A percentile compares a stretch with the other conserved stretches of the same genome.
These are phyloP conservation scores for Ia io DNA, from an alignment of 2,113 vertebrate species.

Conservation along the genomic window DNA sequence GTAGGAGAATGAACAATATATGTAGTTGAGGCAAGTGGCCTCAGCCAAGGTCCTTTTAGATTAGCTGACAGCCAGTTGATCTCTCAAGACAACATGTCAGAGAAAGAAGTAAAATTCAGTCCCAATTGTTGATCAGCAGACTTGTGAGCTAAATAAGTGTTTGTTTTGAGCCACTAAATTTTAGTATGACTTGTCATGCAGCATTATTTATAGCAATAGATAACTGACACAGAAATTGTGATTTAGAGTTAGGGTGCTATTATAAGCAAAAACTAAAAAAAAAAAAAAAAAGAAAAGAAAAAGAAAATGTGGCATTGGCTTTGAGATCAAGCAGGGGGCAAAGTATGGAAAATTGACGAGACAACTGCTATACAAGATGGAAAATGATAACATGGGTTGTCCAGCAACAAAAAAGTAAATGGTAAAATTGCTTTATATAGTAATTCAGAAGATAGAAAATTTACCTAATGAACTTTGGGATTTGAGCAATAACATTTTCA, in stretches of 20 bases:
- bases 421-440: not conserved
- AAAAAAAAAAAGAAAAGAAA: not conserved
- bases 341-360: not conserved
- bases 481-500: not conserved
- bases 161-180: not conserved
- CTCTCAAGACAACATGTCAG: not conserved
- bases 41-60: not conserved
- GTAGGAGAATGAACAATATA: not conserved
- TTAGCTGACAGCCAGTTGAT: not conserved
- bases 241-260: not conserved
- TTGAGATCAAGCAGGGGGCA: not conserved
- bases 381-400: not conserved
- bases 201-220: not conserved
- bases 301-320: not conserved
- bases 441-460: not conserved
- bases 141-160: not conserved
- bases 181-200: not conserved
- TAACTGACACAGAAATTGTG: not conserved
- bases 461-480: not conserved
- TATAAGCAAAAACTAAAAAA: not conserved
- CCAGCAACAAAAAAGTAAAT: not conserved
- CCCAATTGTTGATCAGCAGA: not conserved
- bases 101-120: not conserved
- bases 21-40: not conserved
- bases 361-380: not conserved